Conservation (phyloP, 2,797 vertebrate genomes). For the Peromyscus eremicus region DNA sequence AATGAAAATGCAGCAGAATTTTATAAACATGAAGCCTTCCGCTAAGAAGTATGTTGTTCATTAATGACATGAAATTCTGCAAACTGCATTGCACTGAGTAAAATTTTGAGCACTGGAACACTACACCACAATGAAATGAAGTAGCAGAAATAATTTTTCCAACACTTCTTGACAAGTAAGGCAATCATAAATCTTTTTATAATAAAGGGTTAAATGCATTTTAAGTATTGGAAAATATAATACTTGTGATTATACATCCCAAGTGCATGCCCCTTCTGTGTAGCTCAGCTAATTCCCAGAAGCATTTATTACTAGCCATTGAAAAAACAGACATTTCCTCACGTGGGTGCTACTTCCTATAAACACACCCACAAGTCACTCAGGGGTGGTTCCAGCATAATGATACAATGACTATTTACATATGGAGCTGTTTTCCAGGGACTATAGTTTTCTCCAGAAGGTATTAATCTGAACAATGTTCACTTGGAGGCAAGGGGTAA, state of each 20-base stretch:
- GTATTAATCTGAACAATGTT: slow-evolving; percentile 10
- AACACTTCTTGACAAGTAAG: slow-evolving; percentile 57
- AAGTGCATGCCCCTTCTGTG: not conserved
- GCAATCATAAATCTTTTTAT: slow-evolving; percentile 46
- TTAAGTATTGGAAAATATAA: slow-evolving; percentile 58
- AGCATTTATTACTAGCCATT: slow-evolving; percentile 34
- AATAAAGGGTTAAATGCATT: slow-evolving; percentile 42
- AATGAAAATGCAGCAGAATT: slow-evolving; percentile 41
- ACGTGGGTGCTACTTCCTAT: not conserved
- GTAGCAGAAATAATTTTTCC: slow-evolving; percentile 64
- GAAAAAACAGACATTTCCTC: not conserved
- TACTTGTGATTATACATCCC: slow-evolving; percentile 57
- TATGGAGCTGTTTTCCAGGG: not conserved
- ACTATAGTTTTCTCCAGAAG: not conserved
- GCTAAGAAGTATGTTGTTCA: slow-evolving; percentile 20
- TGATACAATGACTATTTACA: not conserved
- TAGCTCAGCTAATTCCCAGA: slow-evolving; percentile 38
- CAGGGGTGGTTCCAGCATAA: not conserved
- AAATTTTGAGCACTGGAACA: slow-evolving; percentile 2
- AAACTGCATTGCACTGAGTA: not conserved
- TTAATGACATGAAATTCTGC: slow-evolving; percentile 38
- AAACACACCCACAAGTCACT: not conserved
- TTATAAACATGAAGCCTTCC: slow-evolving; percentile 46
- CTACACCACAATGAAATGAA: slow-evolving; percentile 33
- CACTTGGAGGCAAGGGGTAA: not conserved